Evolutionary conservation across 1,140 invertebrate species (phyloP), one percentile per base, ranked within the genome.

Genomic region (Bursaphelenchus mucronatus): DNA sequence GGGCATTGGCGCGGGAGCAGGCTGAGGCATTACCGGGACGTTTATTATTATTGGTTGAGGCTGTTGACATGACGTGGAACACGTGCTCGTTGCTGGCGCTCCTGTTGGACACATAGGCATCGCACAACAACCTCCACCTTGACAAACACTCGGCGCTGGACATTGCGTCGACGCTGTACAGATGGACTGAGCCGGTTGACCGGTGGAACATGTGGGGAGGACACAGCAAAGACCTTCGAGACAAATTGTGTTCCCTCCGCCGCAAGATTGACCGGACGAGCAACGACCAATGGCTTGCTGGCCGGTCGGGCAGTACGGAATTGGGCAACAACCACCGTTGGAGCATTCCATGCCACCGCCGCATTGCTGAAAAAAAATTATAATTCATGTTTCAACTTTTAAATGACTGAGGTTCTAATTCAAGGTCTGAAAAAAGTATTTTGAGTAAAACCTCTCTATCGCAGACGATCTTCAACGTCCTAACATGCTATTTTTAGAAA

Each of bases 271-370:
- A n/a, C 13, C 51, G 19, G 13, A 17, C 21, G 21, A 57, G 40
- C 67, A 69, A 2, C 43, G 69, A 4, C 68, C 39, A 41, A 61
- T 61, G 13, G 44, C 15, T 61, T 52, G n/a, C n/a, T 30, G 30
- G 5, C 30, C 30, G 1, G 30, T 30, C 30, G 30, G 30, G 0
- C 43, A n/a, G 46, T 54, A 70, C 11, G 74, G 74, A 51, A 78
- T 71, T 15, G 76, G 76, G 58, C 75, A 76, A 44, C 73, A 78
- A n/a, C 75, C 75, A 6, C 76, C 76, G 55, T 74, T 74, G 7
- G 74, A 76, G 44, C 76, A 78, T 54, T 76, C 74, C 40, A 65
- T 56, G n/a, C 78, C 78, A 9, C 59, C 19, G 8, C 67, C 64
- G 41, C 74, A 76, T 61, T 70, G 56, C 40, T 78, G 19, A 45